Percentiles rank a stretch among this genome's conserved stretches.
phyloP scores from a whole-genome alignment of 2,888 invertebrate genomes.

The Lapara coniferarum region DNA sequence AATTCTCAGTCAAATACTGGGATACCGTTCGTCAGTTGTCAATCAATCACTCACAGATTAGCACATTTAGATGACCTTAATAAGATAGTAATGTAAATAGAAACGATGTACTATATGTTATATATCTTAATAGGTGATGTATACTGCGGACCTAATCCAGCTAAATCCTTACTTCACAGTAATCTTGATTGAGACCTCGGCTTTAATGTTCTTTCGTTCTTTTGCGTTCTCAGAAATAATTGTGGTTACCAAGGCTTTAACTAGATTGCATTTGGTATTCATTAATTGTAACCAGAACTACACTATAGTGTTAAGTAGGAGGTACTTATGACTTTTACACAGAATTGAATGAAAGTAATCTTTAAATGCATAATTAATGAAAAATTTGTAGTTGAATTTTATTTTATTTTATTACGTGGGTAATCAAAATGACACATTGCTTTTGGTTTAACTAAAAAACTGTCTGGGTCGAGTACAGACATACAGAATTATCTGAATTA shows the following conservation, averaged over 20 bases:
- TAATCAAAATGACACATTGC: too few relatives aligned
- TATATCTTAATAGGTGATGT: not conserved
- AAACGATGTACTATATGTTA: not conserved
- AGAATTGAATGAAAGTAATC: too few relatives aligned
- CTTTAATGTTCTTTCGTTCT: not conserved
- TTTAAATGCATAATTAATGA: too few relatives aligned
- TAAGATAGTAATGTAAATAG: conserved; percentile 11
- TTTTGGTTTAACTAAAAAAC: too few relatives aligned
- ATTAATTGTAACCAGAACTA: too few relatives aligned
- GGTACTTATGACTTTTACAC: too few relatives aligned
- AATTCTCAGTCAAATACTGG: not conserved
- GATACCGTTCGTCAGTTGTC: conserved; percentile 3
- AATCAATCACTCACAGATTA: conserved; percentile 13
- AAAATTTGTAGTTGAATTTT: too few relatives aligned
- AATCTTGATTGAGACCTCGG: not conserved
- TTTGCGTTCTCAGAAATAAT: not conserved
- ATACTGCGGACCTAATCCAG: not conserved
- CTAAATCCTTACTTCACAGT: not conserved
- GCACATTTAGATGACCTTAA: conserved; percentile 14
- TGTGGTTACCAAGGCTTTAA: not conserved
- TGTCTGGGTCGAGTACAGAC: not conserved
- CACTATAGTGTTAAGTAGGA: too few relatives aligned
- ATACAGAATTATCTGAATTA: not conserved
- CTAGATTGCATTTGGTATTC: too few relatives aligned
- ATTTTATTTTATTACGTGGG: too few relatives aligned